Conservation (phyloP, 2,888 invertebrate genomes). For the Eustalomyia histrio region DNA sequence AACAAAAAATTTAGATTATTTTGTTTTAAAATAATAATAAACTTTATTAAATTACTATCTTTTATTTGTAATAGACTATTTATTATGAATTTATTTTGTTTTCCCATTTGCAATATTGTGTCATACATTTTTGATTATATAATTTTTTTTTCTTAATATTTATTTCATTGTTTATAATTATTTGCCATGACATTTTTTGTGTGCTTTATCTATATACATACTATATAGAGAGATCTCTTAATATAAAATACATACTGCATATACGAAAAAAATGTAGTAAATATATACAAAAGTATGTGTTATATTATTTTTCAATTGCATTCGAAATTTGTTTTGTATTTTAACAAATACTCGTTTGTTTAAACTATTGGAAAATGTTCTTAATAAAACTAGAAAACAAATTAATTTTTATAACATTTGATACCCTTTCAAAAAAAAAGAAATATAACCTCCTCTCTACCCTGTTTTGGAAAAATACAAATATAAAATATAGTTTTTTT, state of each 20-base stretch:
- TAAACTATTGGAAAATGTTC: not conserved
- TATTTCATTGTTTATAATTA: slow-evolving; percentile 1
- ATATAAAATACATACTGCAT: not conserved
- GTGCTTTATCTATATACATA: not conserved
- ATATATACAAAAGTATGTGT: too few relatives aligned
- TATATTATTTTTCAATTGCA: not conserved
- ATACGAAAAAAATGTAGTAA: too few relatives aligned
- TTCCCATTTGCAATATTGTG: not conserved
- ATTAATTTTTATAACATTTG: slow-evolving; percentile 2
- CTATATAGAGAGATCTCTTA: not conserved
- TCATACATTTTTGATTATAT: not conserved
- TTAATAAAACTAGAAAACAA: not conserved
- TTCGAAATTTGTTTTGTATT: not conserved
- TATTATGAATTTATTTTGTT: not conserved
- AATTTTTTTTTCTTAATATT: not conserved
- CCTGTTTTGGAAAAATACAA: not conserved
- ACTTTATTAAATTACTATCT: too few relatives aligned
- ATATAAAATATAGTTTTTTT: too few relatives aligned
- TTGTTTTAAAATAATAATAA: too few relatives aligned
- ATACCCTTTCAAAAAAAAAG: slow-evolving; percentile 1
- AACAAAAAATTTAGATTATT: too few relatives aligned
- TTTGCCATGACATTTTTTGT: not conserved
- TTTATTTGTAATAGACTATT: too few relatives aligned
- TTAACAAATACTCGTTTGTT: not conserved
- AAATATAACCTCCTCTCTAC: not conserved